A percentile compares a stretch with the other conserved stretches of the same genome.
phyloP scores from a whole-genome alignment of 2,888 invertebrate genomes.

The Rosalia funebris region DNA sequence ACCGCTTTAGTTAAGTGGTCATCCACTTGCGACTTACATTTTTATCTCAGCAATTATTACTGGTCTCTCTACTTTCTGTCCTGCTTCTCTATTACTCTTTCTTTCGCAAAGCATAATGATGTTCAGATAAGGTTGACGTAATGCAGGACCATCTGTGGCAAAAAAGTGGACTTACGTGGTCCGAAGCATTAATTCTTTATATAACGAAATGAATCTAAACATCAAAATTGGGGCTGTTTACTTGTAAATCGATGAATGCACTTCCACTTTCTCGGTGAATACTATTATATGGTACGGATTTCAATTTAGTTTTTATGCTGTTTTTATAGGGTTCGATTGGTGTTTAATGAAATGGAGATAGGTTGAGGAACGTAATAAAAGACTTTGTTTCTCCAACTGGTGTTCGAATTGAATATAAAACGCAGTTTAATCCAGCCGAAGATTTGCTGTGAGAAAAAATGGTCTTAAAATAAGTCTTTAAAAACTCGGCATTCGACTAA shows the following conservation, averaged over 20 bases:
- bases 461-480: not conserved
- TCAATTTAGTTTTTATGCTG: conserved; percentile 34
- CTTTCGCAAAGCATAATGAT: too few species aligned
- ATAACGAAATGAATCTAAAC: conserved; percentile 23
- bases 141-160: not conserved
- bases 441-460: not conserved
- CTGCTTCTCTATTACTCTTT: not conserved
- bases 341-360: conserved; percentile 39
- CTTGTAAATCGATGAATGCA: conserved; percentile 15
- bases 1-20: conserved; percentile 14
- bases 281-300: conserved; percentile 23
- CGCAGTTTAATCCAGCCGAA: not conserved
- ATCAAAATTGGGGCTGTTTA: conserved; percentile 11
- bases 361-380: conserved; percentile 32
- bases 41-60: conserved; percentile 25
- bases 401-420: conserved; percentile 24
- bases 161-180: conserved; percentile 13
- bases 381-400: conserved; percentile 31
- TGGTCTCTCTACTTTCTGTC: conserved; percentile 12
- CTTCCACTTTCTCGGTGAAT: conserved; percentile 6
- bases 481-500: not conserved
- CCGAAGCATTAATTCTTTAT: conserved; percentile 17
- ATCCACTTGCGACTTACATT: conserved; percentile 27
- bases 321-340: conserved; percentile 35
- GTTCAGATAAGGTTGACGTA: conserved; percentile 21